Evolutionary conservation across 2,113 vertebrate genomes (phyloP).

Genomic region (Campylorhamphus procurvoides): DNA sequence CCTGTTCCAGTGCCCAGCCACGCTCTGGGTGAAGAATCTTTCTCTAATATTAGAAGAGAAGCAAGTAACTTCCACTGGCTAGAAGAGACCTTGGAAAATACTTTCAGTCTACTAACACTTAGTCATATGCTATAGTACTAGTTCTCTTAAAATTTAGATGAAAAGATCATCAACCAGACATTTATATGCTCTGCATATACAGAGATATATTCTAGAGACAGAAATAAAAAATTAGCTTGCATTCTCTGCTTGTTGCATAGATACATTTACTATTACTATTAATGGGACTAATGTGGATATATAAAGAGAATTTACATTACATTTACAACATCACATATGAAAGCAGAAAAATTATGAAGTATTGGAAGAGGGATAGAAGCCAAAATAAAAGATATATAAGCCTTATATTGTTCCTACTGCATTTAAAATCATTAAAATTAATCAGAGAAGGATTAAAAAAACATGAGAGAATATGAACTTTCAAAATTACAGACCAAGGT

Average conservation of each 20-base stretch:
- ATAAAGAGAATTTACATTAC: not conserved
- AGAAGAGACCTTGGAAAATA: not conserved
- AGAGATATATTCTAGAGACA: not conserved
- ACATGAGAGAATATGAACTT: not conserved
- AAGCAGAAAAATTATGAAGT: not conserved
- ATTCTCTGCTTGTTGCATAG: not conserved
- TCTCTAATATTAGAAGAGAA: not conserved
- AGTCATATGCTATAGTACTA: not conserved
- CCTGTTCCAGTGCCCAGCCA: not conserved
- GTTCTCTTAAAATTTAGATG: not conserved
- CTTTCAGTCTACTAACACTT: not conserved
- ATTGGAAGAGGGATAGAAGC: not conserved
- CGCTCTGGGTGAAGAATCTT: not conserved
- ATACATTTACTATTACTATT: not conserved
- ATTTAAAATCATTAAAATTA: not conserved
- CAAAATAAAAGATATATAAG: not conserved
- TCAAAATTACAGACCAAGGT: not conserved
- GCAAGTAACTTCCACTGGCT: not conserved
- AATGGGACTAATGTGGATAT: not conserved
- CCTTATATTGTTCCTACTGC: rapidly evolving
- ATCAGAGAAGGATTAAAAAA: not conserved
- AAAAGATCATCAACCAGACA: not conserved
- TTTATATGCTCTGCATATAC: not conserved
- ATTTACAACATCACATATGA: not conserved
- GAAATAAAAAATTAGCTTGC: not conserved